Evolutionary conservation across 1,140 invertebrate genomes (phyloP).

Genomic region (Drosophila biarmipes): DNA sequence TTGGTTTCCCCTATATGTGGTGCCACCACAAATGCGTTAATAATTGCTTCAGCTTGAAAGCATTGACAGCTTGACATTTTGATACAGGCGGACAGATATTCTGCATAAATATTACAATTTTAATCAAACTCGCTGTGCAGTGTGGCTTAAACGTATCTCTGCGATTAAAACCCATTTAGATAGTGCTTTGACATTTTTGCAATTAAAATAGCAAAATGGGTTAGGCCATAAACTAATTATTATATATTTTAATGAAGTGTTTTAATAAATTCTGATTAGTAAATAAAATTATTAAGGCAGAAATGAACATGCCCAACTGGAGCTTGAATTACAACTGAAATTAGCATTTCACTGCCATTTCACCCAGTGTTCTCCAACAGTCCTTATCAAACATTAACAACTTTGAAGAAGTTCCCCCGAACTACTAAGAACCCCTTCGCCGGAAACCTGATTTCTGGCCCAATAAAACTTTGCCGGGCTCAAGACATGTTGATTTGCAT

Average conservation of each 20-base stretch:
- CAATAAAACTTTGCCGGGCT: conserved; percentile 42
- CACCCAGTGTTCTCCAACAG: conserved; percentile 8
- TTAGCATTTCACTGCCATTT: conserved; percentile 5
- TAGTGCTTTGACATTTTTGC: neutral
- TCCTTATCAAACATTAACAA: conserved; percentile 65
- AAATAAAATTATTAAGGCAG: too few species aligned
- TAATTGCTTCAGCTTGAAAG: conserved; percentile 13
- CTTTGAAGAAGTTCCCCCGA: conserved; percentile 35
- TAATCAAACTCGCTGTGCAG: neutral
- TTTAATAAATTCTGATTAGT: too few species aligned
- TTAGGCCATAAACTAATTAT: too few species aligned
- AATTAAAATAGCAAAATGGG: neutral
- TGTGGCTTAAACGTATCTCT: neutral
- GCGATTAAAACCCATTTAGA: neutral
- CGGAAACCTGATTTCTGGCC: conserved; percentile 22
- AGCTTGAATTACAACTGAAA: conserved; percentile 11
- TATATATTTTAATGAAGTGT: too few species aligned
- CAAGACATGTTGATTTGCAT: conserved; percentile 62
- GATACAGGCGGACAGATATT: conserved; percentile 8
- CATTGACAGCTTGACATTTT: conserved; percentile 38
- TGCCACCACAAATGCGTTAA: conserved; percentile 17
- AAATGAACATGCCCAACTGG: neutral
- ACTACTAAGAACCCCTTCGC: conserved; percentile 8
- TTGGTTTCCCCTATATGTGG: neutral
- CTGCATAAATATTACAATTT: conserved; percentile 14